A percentile compares a stretch with the other conserved stretches of the same genome.
Evolutionary conservation across 1,140 invertebrate genomes (phyloP).

Genomic region (Ctenoplectra terminalis): DNA sequence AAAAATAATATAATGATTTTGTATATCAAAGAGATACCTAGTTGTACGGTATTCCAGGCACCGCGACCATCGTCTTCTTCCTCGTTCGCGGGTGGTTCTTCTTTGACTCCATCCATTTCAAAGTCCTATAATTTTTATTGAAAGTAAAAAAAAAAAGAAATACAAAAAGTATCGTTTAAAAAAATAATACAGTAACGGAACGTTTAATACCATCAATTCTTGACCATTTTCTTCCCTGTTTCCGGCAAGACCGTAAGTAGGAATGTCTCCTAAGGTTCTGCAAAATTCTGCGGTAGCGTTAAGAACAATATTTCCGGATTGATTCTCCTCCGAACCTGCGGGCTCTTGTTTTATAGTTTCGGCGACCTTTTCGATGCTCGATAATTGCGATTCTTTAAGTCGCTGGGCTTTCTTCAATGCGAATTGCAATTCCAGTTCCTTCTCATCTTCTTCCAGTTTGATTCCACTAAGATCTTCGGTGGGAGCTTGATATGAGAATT

Average conservation of each 20-base stretch:
- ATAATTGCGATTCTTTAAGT: conserved; percentile 85
- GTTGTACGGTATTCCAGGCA: conserved; percentile 89
- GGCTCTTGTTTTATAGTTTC: conserved; percentile 80
- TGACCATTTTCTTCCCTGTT: conserved; percentile 93
- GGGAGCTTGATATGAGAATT: conserved; percentile 78
- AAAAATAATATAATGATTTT: neutral
- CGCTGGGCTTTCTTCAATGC: conserved; percentile 90
- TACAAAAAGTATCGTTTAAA: neutral
- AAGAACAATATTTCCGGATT: conserved; percentile 88
- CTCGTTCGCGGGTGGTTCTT: conserved; percentile 80
- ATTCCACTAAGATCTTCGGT: conserved; percentile 85
- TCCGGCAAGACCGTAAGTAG: conserved; percentile 94
- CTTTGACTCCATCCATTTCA: conserved; percentile 84
- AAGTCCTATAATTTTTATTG: conserved; percentile 83
- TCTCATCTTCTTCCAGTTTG: conserved; percentile 90
- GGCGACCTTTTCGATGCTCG: conserved; percentile 79
- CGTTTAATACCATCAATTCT: conserved; percentile 88
- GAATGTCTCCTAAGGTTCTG: conserved; percentile 96
- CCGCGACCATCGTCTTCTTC: conserved; percentile 84
- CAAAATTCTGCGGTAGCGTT: conserved; percentile 99
- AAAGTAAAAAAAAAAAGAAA: conserved; percentile 9
- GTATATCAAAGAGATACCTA: conserved; percentile 78
- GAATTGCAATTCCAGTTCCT: conserved; percentile 89
- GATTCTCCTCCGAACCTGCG: conserved; percentile 76
- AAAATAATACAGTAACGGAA: conserved; percentile 11